Evolutionary conservation across 2,888 invertebrate genomes (phyloP).

Genomic region (Chrysolina haemoptera): DNA sequence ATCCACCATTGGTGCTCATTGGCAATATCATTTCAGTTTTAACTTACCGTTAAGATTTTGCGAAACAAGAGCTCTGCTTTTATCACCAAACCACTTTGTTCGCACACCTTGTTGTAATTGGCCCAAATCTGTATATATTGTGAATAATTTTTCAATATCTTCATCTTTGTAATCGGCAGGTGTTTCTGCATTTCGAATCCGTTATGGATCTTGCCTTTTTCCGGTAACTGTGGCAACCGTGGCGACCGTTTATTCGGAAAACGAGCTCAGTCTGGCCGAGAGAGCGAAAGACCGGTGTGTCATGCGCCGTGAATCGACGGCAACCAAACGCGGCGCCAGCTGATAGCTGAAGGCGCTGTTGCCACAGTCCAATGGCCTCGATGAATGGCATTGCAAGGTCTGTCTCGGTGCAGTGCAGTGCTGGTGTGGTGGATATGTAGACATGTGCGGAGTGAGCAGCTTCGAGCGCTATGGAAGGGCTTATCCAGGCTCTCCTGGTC

Average conservation of each 20-base stretch:
- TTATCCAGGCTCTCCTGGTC: slow-evolving; percentile 69
- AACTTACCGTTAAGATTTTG: too few relatives aligned
- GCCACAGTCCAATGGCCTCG: slow-evolving; percentile 77
- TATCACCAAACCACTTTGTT: too few relatives aligned
- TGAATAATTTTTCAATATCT: too few relatives aligned
- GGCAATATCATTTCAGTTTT: too few relatives aligned
- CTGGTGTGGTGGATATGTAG: slow-evolving; percentile 56
- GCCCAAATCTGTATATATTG: too few relatives aligned
- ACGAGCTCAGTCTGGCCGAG: slow-evolving; percentile 43
- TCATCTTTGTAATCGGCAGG: too few relatives aligned
- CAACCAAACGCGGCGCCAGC: slow-evolving; percentile 65
- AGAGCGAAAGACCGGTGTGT: slow-evolving; percentile 47
- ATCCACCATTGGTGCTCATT: too few relatives aligned
- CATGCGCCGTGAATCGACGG: slow-evolving; percentile 46
- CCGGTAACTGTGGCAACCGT: slow-evolving; percentile 26
- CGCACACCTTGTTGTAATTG: too few relatives aligned
- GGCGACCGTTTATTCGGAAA: slow-evolving; percentile 35
- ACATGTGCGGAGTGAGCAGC: slow-evolving; percentile 58
- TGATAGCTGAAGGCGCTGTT: slow-evolving; percentile 67
- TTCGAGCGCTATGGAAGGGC: slow-evolving; percentile 68
- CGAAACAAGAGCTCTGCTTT: too few relatives aligned
- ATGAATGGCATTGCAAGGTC: slow-evolving; percentile 77
- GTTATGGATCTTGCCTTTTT: slow-evolving; percentile 8
- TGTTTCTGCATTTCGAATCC: not conserved
- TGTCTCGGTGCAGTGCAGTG: slow-evolving; percentile 70